A percentile compares a stretch with the other conserved stretches of the same genome.
Conservation (phyloP, 2,888 invertebrate species). For the Diplolepis rosae region DNA sequence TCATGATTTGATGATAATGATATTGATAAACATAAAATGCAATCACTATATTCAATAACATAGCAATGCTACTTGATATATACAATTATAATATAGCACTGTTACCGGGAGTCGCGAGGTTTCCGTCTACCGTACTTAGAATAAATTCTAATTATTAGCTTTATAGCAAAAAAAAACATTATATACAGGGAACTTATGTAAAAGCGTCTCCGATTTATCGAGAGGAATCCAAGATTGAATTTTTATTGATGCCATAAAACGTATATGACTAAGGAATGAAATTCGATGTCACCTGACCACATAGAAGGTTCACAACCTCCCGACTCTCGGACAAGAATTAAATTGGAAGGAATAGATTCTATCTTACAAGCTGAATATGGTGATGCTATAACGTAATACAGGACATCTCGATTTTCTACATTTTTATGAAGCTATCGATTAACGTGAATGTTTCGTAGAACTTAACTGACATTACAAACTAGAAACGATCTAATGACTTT, state of each 20-base stretch:
- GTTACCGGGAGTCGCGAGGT: conserved; percentile 63
- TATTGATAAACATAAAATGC: conserved; percentile 47
- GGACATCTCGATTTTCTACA: conserved; percentile 6
- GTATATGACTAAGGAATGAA: conserved; percentile 32
- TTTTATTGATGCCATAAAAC: conserved; percentile 40
- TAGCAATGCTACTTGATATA: conserved; percentile 59
- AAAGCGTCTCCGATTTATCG: conserved; percentile 42
- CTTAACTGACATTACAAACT: conserved; percentile 66
- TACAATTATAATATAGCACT: conserved; percentile 67
- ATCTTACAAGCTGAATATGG: conserved; percentile 65
- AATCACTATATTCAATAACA: conserved; percentile 52
- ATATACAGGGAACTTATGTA: conserved; percentile 58
- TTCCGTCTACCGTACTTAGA: conserved; percentile 44
- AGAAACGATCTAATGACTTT: conserved; percentile 73
- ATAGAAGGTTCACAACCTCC: conserved; percentile 33
- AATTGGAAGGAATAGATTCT: conserved; percentile 66
- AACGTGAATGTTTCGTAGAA: conserved; percentile 41
- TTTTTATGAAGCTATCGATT: conserved; percentile 41
- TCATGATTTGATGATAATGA: conserved; percentile 48
- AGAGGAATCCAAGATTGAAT: conserved; percentile 41
- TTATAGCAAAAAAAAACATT: conserved; percentile 24
- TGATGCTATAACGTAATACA: conserved; percentile 46
- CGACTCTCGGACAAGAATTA: conserved; percentile 42
- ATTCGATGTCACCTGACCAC: background rate
- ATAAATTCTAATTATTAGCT: background rate